Base-by-base conservation (phyloP, 2,113 vertebrate species). In the Illadopsis cleaveri region DNA sequence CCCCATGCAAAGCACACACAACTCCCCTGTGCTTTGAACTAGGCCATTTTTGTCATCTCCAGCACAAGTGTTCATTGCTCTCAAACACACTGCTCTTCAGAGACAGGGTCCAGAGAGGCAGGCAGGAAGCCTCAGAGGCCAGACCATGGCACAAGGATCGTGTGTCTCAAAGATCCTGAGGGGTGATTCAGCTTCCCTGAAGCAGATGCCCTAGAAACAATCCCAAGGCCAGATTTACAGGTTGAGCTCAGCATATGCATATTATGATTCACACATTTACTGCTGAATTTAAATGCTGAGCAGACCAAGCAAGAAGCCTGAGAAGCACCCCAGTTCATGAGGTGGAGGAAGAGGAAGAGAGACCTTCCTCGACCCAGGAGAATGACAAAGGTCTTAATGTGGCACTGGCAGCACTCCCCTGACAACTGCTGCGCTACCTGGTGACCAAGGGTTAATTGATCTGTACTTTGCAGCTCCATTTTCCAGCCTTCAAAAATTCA, bases 321-420 rank as follows among this genome's bases (percentile, higher is more conserved):
- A 33, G 37, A 82, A 69, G 27, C 24, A 33, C 20, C 23, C 27
- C 31, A 15, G 37, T 57, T 87, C 40, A 37, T 15, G 2, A 0
- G 12, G 11, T 4, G 0, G 15, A 35, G 5, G 40, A 90, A 38
- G 60, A 90, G 30, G 14, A 76, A 15, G 3, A 70, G 23, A 75
- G 38, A 83, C 50, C 35, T 76, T 81, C 20, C 31, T 73, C 7
- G 1, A 84, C 15, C 8, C n/a, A 60, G 54, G 69, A 92, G 50
- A 0, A 1, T 10, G 10, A 50, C 69, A 76, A 51, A 1, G 0
- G 38, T 50, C 38, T 44, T 25, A 77, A 54, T 0, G 0, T 3
- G 1, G 56, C 9, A 1, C 15, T 31, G n/a, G 44, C 38, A 87
- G 44, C 38, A 21, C 35, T 66, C 24, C 31, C 53, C 50, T 79